Conservation (phyloP, 2,888 invertebrate species). For the Andrena hattorfiana region DNA sequence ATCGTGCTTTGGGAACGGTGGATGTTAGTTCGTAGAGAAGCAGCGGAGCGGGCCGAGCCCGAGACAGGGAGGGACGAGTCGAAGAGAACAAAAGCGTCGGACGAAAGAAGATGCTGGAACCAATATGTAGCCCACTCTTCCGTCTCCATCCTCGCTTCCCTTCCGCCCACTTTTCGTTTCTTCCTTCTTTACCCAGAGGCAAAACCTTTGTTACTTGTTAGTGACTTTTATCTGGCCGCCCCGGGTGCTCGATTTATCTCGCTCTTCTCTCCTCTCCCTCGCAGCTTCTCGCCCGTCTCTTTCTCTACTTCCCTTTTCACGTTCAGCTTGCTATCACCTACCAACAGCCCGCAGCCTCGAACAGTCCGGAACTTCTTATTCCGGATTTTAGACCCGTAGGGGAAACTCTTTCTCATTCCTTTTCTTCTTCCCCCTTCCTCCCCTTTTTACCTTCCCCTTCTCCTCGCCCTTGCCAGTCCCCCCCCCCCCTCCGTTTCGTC, state of each 20-base stretch:
- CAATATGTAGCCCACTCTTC: conserved; percentile 77
- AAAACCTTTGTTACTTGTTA: conserved; percentile 81
- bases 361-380: conserved; percentile 76
- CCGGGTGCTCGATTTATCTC: conserved; percentile 79
- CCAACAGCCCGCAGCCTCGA: conserved; percentile 79
- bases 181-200: conserved; percentile 62
- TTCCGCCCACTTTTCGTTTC: conserved; percentile 57
- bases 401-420: conserved; percentile 57
- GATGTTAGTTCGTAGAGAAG: conserved; percentile 40
- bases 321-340: conserved; percentile 73
- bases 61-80: conserved; percentile 39
- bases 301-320: conserved; percentile 38
- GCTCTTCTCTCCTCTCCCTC: conserved; percentile 51
- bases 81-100: conserved; percentile 68
- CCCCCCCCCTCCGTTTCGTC: too few species aligned
- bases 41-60: conserved; percentile 13
- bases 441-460: conserved; percentile 12
- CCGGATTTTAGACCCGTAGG: conserved; percentile 72
- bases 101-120: conserved; percentile 75
- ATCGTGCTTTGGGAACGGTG: conserved; percentile 47
- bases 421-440: conserved; percentile 27
- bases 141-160: conserved; percentile 53
- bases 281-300: conserved; percentile 30
- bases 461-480: neutral
- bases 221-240: conserved; percentile 81